Evolutionary conservation across 2,113 vertebrate genomes (phyloP).

Genomic region (Antigone vipio): DNA sequence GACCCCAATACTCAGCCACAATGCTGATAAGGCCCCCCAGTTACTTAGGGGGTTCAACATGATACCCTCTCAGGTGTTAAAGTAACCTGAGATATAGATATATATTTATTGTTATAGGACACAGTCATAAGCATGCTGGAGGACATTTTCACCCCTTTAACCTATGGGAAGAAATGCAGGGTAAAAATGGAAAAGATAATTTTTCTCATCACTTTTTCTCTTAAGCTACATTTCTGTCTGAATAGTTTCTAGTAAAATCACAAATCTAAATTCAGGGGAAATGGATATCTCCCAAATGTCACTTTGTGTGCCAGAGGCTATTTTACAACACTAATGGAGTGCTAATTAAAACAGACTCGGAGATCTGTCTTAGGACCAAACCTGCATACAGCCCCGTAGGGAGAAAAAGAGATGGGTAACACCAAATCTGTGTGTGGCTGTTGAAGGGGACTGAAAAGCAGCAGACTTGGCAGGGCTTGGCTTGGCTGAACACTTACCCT

Average conservation of each 20-base stretch:
- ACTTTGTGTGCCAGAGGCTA: neutral
- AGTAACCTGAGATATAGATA: neutral
- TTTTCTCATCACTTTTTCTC: neutral
- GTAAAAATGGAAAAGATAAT: neutral
- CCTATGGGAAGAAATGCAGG: neutral
- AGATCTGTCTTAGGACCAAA: neutral
- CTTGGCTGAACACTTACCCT: neutral
- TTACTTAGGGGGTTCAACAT: neutral
- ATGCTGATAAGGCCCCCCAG: neutral
- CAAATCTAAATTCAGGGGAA: conserved; percentile 21
- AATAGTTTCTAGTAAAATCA: neutral
- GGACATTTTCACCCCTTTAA: neutral
- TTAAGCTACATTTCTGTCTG: neutral
- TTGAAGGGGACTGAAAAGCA: neutral
- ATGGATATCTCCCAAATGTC: neutral
- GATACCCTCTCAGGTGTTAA: neutral
- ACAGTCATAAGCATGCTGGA: neutral
- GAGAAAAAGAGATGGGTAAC: neutral
- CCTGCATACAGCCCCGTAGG: neutral
- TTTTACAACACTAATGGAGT: neutral
- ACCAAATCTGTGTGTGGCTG: neutral
- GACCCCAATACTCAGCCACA: neutral
- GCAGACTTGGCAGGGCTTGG: neutral
- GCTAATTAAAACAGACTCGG: neutral
- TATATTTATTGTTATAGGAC: neutral